phyloP scores from a whole-genome alignment of 2,113 vertebrate species.

The Chionodraco myersi region DNA sequence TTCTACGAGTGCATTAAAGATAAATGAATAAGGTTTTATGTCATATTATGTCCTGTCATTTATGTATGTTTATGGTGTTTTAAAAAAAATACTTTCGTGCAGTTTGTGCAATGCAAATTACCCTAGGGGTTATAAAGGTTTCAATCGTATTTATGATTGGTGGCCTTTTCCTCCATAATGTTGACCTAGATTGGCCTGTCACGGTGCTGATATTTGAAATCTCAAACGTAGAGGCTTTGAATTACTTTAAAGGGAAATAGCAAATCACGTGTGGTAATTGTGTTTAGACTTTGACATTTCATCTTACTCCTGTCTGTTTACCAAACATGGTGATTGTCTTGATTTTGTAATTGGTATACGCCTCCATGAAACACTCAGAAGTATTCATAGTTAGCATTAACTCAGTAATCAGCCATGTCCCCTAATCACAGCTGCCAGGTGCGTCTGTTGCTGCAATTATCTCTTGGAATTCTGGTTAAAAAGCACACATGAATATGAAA shows the following conservation, averaged over 20 bases:
- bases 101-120: no score
- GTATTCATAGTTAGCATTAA: neutral
- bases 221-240: neutral
- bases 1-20: no score
- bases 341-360: neutral
- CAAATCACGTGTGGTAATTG: neutral
- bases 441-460: constrained; percentile 11
- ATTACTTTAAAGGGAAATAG: neutral
- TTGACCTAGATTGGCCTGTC: neutral
- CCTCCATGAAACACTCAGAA: constrained; percentile 1
- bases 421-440: neutral
- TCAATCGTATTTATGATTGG: no score
- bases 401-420: constrained; percentile 18
- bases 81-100: no score
- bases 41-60: no score
- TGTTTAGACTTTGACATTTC: constrained; percentile 7
- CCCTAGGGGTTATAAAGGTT: no score
- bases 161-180: neutral
- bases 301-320: neutral
- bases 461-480: constrained; percentile 10
- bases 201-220: neutral
- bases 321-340: constrained; percentile 5
- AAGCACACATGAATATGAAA: neutral
- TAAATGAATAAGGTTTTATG: no score
- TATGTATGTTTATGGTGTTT: no score